phyloP scores from a whole-genome alignment of 1,140 invertebrate species.

The Aricia agestis region DNA sequence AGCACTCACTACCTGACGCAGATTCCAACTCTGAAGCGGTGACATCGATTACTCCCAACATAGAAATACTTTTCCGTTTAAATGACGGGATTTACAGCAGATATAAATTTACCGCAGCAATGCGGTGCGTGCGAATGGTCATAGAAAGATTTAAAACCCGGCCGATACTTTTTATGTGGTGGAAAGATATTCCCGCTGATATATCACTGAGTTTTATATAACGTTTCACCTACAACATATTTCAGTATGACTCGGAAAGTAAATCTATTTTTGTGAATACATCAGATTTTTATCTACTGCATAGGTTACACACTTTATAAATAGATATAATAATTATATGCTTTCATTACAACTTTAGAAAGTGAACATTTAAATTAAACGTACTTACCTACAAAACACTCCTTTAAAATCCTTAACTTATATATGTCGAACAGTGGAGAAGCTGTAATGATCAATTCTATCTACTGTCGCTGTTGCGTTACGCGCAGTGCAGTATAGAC shows the following conservation, averaged over 20 bases:
- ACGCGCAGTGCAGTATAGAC: background rate
- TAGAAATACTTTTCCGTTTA: background rate
- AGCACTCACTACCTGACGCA: too few species aligned
- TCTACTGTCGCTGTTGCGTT: background rate
- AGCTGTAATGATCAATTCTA: background rate
- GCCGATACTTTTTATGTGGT: constrained; percentile 34
- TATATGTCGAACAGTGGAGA: background rate
- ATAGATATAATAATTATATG: too few species aligned
- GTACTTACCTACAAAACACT: background rate
- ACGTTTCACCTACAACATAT: background rate
- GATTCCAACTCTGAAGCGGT: too few species aligned
- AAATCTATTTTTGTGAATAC: background rate
- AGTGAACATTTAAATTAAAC: too few species aligned
- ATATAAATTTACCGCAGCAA: constrained; percentile 13
- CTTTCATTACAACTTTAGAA: background rate
- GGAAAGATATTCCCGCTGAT: constrained; percentile 31
- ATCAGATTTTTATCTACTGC: background rate
- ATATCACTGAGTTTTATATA: background rate
- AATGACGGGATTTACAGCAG: background rate
- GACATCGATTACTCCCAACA: too few species aligned
- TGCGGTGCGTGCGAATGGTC: constrained; percentile 19
- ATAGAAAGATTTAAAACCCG: constrained; percentile 35
- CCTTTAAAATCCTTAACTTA: background rate
- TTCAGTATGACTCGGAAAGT: background rate
- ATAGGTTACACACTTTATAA: background rate